A percentile compares a stretch with the other conserved stretches of the same genome.
Conservation (phyloP, 2,888 invertebrate species). For the Branchinecta sandiegonensis region DNA sequence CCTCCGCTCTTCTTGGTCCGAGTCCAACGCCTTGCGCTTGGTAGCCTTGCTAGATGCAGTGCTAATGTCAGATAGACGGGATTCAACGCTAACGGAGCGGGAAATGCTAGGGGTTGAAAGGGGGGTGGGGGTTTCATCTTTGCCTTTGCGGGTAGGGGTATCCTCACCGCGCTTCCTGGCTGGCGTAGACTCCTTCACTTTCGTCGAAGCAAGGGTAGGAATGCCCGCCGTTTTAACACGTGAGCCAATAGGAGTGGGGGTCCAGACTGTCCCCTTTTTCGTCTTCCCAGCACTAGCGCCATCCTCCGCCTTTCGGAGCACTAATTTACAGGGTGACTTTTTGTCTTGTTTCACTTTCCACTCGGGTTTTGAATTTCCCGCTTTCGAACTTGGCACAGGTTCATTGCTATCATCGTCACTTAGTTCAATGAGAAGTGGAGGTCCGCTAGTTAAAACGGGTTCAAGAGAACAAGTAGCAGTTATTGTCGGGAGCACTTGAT, state of each 20-base stretch:
- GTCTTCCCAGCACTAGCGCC: no score
- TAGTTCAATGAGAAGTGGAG: not conserved
- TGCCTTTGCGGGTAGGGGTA: not conserved
- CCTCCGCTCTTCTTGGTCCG: not conserved
- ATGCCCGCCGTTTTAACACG: no score
- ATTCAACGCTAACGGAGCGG: conserved; percentile 12
- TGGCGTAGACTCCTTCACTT: not conserved
- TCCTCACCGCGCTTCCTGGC: not conserved
- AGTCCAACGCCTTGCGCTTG: not conserved
- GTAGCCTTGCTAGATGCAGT: not conserved
- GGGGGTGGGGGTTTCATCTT: not conserved
- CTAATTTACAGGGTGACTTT: not conserved
- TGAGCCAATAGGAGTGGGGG: not conserved
- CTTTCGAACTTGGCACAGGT: not conserved
- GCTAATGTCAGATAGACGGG: conserved; percentile 10
- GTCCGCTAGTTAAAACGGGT: not conserved
- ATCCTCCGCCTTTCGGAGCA: no score
- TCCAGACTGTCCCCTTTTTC: not conserved
- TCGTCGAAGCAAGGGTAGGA: not conserved
- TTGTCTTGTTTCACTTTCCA: not conserved
- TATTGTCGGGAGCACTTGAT: not conserved
- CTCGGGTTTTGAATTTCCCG: not conserved
- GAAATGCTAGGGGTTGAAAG: not conserved
- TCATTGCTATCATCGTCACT: not conserved
- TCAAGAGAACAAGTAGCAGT: conserved; percentile 3